Evolutionary conservation across 2,797 vertebrate species (phyloP), one percentile per base, ranked within the genome.

Genomic region (Sebastolobus alascanus): DNA sequence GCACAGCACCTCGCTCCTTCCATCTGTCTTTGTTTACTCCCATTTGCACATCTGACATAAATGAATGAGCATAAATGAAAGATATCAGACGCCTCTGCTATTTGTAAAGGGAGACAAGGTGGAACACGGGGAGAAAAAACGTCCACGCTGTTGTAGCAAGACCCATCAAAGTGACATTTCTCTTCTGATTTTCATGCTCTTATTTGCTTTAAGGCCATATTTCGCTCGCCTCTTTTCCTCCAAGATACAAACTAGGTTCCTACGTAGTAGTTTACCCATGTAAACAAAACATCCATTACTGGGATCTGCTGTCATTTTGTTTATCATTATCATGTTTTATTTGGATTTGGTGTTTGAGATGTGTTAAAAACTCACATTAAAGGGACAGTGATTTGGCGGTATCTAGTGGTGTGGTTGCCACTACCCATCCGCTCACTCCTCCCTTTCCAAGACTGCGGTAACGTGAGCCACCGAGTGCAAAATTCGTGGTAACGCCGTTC

Each of bases 161-260:
- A 59, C 55, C 33, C 46, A 64, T 52, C 8, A 65, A 50, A 27
- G 22, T 68, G 2, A 52, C 20, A 63, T 40, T 54, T 35, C 6
- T 54, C 52, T 7, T 38, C 8, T 18, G 1, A 7, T 52, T 74
- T 58, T 64, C 2, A 29, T 2, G 10, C 27, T 38, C 4, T 25
- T 6, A 14, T 75, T 79, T n/a, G 14, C 58, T 75, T 71, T 75
- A 77, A 79, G 66, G 82, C 33, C 64, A 27, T 46, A 72, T 66
- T 67, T 68, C 35, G 29, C 14, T 60, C 20, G 2, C 2, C 22
- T 16, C 4, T 61, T 31, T 54, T 50, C 40, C 54, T 83, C 18
- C 16, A 33, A 52, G 16, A 75, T 33, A n/a, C 33, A 65, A 70
- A 52, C 20, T 59, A 73, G 40, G 33, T 25, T 70, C 66, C 71